Conservation (phyloP, 2,888 invertebrate genomes). For the Tipula lateralis region DNA sequence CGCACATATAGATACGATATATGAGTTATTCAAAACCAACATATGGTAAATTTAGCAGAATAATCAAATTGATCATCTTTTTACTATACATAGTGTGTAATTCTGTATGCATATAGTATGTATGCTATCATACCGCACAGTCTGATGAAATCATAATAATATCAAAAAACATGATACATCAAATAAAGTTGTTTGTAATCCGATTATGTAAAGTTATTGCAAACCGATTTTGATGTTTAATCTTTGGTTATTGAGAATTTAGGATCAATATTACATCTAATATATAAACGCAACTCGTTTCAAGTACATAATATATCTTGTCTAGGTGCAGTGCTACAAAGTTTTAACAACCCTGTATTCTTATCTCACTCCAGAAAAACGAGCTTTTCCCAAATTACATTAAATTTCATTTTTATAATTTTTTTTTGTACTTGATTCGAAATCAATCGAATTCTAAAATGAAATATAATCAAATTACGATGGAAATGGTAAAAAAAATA, state of each 20-base stretch:
- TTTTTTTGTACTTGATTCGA: background rate
- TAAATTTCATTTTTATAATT: background rate
- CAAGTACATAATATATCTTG: no score
- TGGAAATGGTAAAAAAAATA: background rate
- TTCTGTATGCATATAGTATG: background rate
- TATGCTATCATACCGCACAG: background rate
- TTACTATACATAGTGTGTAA: no score
- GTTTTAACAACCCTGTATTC: background rate
- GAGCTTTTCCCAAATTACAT: background rate
- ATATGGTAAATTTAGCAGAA: slow-evolving; percentile 1
- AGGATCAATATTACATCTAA: background rate
- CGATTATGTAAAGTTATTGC: background rate
- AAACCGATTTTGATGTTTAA: background rate
- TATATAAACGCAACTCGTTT: no score
- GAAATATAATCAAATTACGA: background rate
- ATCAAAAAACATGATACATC: background rate
- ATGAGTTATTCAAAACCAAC: background rate
- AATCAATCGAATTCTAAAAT: background rate
- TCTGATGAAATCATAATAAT: background rate
- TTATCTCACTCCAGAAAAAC: background rate
- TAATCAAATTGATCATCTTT: background rate
- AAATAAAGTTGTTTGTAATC: background rate
- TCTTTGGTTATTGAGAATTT: no score
- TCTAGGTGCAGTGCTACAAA: background rate
- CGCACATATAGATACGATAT: no score